Evolutionary conservation across 2,113 vertebrate species (phyloP).

Genomic region (Corydoras maculifer): DNA sequence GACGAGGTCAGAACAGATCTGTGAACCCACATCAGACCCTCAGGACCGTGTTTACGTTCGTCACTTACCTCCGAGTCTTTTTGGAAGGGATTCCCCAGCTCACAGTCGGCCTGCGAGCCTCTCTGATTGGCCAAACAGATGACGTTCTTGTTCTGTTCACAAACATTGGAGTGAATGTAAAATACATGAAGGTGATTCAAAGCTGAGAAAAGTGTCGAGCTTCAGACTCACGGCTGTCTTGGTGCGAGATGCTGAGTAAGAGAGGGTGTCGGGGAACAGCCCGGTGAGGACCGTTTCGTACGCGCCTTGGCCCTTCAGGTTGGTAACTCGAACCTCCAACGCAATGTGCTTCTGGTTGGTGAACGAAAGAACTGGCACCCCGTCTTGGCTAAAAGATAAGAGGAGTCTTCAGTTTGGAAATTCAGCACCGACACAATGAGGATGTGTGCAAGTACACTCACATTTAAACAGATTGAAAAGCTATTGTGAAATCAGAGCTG

Average conservation of each 20-base stretch:
- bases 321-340: constrained; percentile 84
- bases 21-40: no score
- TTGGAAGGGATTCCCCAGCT: constrained; percentile 90
- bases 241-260: constrained; percentile 67
- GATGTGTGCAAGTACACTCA: no score
- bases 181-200: neutral
- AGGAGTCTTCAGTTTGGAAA: neutral
- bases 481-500: no score
- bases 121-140: constrained; percentile 77
- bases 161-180: constrained; percentile 19
- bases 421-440: no score
- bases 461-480: no score
- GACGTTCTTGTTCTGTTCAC: constrained; percentile 69
- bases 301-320: constrained; percentile 82
- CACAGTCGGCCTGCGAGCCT: constrained; percentile 78
- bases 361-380: constrained; percentile 71
- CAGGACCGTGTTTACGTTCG: neutral
- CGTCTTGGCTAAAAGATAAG: constrained; percentile 62
- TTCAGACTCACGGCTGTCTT: constrained; percentile 55
- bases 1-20: constrained; percentile 13
- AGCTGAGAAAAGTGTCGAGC: neutral
- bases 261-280: constrained; percentile 72
- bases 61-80: constrained; percentile 72
- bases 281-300: constrained; percentile 76
- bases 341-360: constrained; percentile 83